Evolutionary conservation across 2,888 invertebrate genomes (phyloP), one percentile per base, ranked within the genome.

Genomic region (Lacanobia oleracea): DNA sequence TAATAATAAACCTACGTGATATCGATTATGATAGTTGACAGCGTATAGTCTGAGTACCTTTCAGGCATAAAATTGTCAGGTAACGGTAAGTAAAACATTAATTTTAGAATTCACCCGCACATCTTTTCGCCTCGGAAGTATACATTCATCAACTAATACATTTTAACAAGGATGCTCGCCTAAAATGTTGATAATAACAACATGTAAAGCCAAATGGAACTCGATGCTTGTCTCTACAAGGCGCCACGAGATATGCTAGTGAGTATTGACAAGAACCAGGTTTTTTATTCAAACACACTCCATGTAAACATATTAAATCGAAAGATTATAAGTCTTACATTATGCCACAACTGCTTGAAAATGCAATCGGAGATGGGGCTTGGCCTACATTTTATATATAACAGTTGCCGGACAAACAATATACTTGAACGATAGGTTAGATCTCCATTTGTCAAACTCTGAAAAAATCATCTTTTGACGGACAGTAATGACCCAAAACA

Each of bases 251-350:
- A n/a, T 56, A 6, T n/a, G n/a, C 1, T 27, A 14, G 23, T 14
- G 23, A 56, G 27, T 10, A 4, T 6, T 10, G n/a, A n/a, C 9
- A 8, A 27, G 14, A n/a, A 37, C 14, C 23, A 40, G 40, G 21
- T 16, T 37, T 37, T 27, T 53, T 2, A 21, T 27, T 33, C n/a
- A 50, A 43, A 21, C 18, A 10, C 10, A n/a, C 27, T 27, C 37
- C 40, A 75, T 77, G 54, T 77, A 75, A 75, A 60, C 74, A 75
- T 7, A 70, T 77, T 70, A 33, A 37, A 43, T 77, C 73, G 69
- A 59, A 71, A 43, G 40, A 45, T 4, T 57, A 40, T 37, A 33
- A 43, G 12, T 40, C 23, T 40, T 79, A 62, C 37, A 43, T 43
- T 50, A 50, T 27, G 63, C 59, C 60, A 54, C 23, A 43, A 54